Conservation (phyloP, 2,113 vertebrate genomes). For the Forbesichthys papilliferus region DNA sequence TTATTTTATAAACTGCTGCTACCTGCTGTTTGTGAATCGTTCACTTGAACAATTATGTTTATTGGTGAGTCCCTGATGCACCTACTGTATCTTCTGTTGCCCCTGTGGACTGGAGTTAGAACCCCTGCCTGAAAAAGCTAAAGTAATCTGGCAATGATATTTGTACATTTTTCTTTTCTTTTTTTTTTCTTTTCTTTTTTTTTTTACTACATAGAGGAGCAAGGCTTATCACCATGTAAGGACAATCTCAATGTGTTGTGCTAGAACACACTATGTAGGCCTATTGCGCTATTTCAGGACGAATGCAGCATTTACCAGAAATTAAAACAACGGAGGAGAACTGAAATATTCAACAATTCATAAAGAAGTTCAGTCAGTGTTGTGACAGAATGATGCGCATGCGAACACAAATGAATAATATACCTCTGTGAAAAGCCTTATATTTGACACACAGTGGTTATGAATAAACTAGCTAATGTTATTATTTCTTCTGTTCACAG, state of each 20-base stretch:
- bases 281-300: neutral
- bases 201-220: constrained; percentile 39
- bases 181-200: too few relatives aligned
- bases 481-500: constrained; percentile 30
- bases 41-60: neutral
- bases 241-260: neutral
- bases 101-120: constrained; percentile 24
- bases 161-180: too few relatives aligned
- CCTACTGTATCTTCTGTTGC: constrained; percentile 11
- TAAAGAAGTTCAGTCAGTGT: too few relatives aligned
- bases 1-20: neutral
- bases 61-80: constrained; percentile 8
- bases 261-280: neutral
- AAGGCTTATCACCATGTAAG: constrained; percentile 38
- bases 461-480: constrained; percentile 44
- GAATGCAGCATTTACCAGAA: neutral
- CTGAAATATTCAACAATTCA: too few relatives aligned
- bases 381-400: neutral
- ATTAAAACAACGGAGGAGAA: too few relatives aligned
- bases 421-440: constrained; percentile 8
- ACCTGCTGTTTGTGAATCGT: too few relatives aligned
- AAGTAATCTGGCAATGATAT: too few relatives aligned
- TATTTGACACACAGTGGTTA: constrained; percentile 17
- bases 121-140: neutral
- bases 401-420: constrained; percentile 18